Evolutionary conservation across 2,888 invertebrate species (phyloP).

Genomic region (Limnephilus lunatus): DNA sequence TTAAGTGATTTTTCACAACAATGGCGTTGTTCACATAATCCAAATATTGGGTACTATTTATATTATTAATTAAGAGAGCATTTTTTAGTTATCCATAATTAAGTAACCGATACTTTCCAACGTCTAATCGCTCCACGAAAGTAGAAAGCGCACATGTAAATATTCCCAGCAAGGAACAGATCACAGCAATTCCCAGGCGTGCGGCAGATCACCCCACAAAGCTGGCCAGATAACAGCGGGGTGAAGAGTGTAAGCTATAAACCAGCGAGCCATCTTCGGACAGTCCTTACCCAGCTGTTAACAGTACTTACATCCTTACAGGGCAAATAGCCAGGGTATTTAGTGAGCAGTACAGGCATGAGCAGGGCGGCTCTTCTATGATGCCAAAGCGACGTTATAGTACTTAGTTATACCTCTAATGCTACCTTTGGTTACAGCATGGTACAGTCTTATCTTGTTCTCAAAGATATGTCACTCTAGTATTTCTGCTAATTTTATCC

Average conservation of each 20-base stretch:
- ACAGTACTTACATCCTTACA: not conserved
- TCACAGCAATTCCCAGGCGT: slow-evolving; percentile 16
- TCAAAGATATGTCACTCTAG: not conserved
- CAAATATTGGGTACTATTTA: too few species aligned
- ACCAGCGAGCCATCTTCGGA: slow-evolving; percentile 1
- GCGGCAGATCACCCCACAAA: slow-evolving; percentile 33
- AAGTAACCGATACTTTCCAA: not conserved
- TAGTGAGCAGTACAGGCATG: not conserved
- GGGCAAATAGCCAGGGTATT: not conserved
- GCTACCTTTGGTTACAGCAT: too few species aligned
- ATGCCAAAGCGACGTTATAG: not conserved
- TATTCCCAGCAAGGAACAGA: slow-evolving; percentile 14
- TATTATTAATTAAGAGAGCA: too few species aligned
- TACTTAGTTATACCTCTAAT: not conserved
- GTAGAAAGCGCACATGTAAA: not conserved
- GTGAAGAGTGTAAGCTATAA: slow-evolving; percentile 29
- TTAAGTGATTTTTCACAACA: too few species aligned
- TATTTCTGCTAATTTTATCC: not conserved
- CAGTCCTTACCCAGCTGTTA: not conserved
- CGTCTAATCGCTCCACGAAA: not conserved
- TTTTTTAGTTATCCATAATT: too few species aligned
- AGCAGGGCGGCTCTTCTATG: not conserved
- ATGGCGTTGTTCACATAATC: too few species aligned
- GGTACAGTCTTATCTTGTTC: too few species aligned
- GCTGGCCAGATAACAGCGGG: not conserved